These are phyloP conservation scores for Panonychus citri DNA, from an alignment of 1,140 invertebrate genomes.

Conservation along the genomic window DNA sequence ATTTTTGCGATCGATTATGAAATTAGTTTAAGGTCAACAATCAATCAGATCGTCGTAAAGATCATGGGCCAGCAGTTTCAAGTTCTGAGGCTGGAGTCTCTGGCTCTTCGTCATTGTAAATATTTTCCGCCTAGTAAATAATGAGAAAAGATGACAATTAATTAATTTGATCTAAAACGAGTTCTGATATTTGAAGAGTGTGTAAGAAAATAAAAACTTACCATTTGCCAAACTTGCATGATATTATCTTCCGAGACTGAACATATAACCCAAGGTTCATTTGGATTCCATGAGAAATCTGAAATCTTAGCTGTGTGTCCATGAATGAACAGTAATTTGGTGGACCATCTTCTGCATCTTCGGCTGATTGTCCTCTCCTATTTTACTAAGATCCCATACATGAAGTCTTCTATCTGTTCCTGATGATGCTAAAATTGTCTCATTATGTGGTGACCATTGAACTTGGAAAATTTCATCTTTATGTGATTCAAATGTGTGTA, in stretches of 20 bases:
- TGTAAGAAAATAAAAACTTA: slow-evolving; percentile 8
- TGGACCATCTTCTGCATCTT: slow-evolving; percentile 97
- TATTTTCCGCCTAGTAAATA: slow-evolving; percentile 85
- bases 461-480: slow-evolving; percentile 99
- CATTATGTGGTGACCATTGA: slow-evolving; percentile 99
- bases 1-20: too few species aligned
- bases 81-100: slow-evolving; percentile 64
- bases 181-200: not conserved
- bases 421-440: slow-evolving; percentile 94
- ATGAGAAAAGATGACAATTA: not conserved
- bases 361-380: slow-evolving; percentile 94
- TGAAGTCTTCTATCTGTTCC: slow-evolving; percentile 94
- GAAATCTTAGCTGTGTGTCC: slow-evolving; percentile 98
- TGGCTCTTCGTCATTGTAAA: slow-evolving; percentile 96
- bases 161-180: not conserved
- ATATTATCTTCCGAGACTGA: slow-evolving; percentile 99
- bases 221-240: slow-evolving; percentile 98
- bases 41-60: too few species aligned
- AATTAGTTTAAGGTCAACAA: too few species aligned
- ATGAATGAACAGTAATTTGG: slow-evolving; percentile 87
- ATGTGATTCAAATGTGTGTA: slow-evolving; percentile 98
- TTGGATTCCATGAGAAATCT: slow-evolving; percentile 99
- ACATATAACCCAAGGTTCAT: slow-evolving; percentile 98
- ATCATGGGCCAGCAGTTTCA: slow-evolving; percentile 28
- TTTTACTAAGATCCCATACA: slow-evolving; percentile 98